Conservation (phyloP, 2,888 invertebrate species). For the Uropetala carovei region DNA sequence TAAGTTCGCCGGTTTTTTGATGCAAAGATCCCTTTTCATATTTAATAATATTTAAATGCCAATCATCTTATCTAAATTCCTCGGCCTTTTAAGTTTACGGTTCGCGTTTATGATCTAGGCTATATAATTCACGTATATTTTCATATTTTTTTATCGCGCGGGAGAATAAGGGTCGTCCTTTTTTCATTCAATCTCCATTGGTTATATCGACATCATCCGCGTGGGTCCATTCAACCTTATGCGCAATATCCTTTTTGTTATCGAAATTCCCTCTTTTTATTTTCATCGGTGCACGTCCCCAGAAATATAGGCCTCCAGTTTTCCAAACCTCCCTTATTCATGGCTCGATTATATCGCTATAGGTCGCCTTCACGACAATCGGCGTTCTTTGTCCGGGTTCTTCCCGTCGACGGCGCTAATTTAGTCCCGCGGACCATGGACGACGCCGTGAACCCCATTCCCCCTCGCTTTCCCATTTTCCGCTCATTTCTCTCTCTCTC, state of each 20-base stretch:
- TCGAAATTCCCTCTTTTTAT: constrained; percentile 10
- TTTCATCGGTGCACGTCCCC: not conserved
- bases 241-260: constrained; percentile 18
- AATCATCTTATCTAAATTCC: not conserved
- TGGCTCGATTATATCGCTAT: not conserved
- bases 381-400: not conserved
- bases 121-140: not conserved
- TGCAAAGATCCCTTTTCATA: too few species aligned
- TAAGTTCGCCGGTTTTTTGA: too few species aligned
- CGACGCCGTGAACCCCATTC: not conserved
- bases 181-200: constrained; percentile 20
- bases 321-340: not conserved
- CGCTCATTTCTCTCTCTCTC: not conserved
- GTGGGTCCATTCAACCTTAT: not conserved
- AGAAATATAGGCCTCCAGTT: not conserved
- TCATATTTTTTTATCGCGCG: not conserved
- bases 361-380: not conserved
- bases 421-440: not conserved
- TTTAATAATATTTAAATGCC: too few species aligned
- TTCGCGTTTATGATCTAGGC: not conserved
- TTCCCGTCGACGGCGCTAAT: not conserved
- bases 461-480: not conserved
- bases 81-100: not conserved
- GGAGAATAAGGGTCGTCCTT: not conserved
- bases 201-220: not conserved